Evolutionary conservation across 2,888 invertebrate genomes (phyloP).

Genomic region (Euspilapteryx auroguttella): DNA sequence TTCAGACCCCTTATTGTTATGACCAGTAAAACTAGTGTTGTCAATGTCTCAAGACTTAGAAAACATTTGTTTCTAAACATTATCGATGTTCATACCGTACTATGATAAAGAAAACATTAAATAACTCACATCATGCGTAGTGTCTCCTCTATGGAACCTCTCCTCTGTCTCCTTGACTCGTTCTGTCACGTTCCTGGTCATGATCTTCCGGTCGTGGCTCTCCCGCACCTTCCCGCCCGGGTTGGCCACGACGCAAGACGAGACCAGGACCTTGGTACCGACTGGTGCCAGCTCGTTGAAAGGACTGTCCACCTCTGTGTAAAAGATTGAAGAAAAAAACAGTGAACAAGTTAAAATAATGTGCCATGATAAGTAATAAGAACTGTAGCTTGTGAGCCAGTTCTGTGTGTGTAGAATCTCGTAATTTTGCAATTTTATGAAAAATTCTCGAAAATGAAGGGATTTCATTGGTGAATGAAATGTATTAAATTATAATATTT

Average conservation of each 20-base stretch:
- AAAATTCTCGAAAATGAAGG: no score
- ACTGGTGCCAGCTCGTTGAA: slow-evolving; percentile 24
- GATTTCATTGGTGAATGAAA: no score
- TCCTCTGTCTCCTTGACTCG: slow-evolving; percentile 84
- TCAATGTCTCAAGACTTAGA: no score
- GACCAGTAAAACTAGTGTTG: no score
- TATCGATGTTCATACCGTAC: no score
- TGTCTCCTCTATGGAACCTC: slow-evolving; percentile 79
- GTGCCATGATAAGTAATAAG: neutral
- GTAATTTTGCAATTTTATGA: no score
- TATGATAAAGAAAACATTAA: no score
- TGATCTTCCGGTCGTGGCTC: slow-evolving; percentile 76
- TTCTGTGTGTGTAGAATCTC: no score
- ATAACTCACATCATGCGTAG: slow-evolving; percentile 79
- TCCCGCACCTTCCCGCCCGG: slow-evolving; percentile 80
- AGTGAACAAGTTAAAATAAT: neutral
- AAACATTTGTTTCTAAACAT: no score
- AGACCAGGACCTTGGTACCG: slow-evolving; percentile 35
- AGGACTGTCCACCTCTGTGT: slow-evolving; percentile 23
- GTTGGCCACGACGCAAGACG: slow-evolving; percentile 58
- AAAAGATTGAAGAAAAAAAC: neutral
- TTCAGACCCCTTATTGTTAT: no score
- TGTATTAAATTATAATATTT: no score
- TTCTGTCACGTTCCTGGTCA: slow-evolving; percentile 81
- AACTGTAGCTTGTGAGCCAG: no score